Percentiles rank a stretch among this genome's conserved stretches.
Evolutionary conservation across 1,140 invertebrate genomes (phyloP).

Genomic region (Calephelis nemesis): DNA sequence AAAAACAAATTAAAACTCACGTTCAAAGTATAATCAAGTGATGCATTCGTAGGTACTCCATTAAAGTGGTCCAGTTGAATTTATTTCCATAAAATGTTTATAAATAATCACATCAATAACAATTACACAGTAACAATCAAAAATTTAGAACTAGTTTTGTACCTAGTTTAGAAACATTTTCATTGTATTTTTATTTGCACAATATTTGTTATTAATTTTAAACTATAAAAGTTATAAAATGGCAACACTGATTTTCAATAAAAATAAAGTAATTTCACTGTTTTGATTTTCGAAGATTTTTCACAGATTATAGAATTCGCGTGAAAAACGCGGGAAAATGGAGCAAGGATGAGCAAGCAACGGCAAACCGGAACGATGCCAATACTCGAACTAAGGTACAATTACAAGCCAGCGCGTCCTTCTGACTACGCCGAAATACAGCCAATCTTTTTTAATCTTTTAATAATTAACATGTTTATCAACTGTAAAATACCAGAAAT

Average conservation of each 20-base stretch:
- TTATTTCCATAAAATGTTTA: not conserved
- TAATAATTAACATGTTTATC: too few species aligned
- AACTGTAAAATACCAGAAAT: slow-evolving; percentile 1
- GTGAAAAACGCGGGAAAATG: slow-evolving; percentile 13
- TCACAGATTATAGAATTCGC: not conserved
- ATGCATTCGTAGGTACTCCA: not conserved
- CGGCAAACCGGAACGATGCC: slow-evolving; percentile 17
- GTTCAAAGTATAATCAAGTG: not conserved
- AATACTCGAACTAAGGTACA: slow-evolving; percentile 7
- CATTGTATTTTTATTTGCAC: too few species aligned
- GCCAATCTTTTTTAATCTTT: too few species aligned
- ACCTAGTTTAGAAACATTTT: not conserved
- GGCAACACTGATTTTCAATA: not conserved
- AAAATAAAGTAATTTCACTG: not conserved
- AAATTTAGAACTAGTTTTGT: too few species aligned
- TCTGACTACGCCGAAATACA: not conserved
- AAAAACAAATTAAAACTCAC: not conserved
- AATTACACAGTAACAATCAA: too few species aligned
- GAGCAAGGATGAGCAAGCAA: slow-evolving; percentile 7
- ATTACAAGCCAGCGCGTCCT: slow-evolving; percentile 2
- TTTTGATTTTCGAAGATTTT: not conserved
- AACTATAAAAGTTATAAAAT: too few species aligned
- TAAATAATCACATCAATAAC: not conserved
- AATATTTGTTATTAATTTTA: too few species aligned
- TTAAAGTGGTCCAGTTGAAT: not conserved